Evolutionary conservation across 2,797 vertebrate genomes (phyloP).

Genomic region (Sphenopsis melanotis): DNA sequence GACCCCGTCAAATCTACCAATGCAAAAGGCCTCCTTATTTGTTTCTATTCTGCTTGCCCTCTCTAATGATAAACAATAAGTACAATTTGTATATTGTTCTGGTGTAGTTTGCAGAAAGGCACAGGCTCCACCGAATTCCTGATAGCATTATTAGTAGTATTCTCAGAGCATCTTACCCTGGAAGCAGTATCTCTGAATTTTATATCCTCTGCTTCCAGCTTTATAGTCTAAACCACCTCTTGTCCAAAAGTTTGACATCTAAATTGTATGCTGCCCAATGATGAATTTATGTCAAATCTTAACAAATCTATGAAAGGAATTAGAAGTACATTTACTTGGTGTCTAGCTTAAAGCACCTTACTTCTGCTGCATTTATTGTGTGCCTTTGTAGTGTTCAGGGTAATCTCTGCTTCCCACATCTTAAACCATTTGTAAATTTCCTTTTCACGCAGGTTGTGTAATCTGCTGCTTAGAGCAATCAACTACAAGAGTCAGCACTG

Average conservation of each 20-base stretch:
- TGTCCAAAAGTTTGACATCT: background rate
- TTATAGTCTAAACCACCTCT: background rate
- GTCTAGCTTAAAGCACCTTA: background rate
- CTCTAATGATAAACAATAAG: background rate
- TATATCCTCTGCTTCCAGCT: background rate
- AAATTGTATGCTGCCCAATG: background rate
- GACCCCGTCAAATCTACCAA: background rate
- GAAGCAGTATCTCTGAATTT: background rate
- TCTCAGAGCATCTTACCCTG: background rate
- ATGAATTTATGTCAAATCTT: background rate
- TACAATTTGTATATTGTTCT: background rate
- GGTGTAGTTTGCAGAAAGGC: background rate
- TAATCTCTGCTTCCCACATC: background rate
- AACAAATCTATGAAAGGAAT: background rate
- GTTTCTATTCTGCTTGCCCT: background rate
- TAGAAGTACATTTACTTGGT: background rate
- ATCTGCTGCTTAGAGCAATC: background rate
- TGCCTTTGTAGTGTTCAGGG: background rate
- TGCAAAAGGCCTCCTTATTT: background rate
- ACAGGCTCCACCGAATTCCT: background rate
- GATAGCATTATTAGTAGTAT: background rate
- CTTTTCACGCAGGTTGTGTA: fast-evolving
- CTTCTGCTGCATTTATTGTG: background rate
- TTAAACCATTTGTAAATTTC: background rate
- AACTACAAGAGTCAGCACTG: background rate